Percentiles rank a stretch among this genome's conserved stretches.
Conservation (phyloP, 2,888 invertebrate species). For the Scaptodrosophila latifasciaeformis region DNA sequence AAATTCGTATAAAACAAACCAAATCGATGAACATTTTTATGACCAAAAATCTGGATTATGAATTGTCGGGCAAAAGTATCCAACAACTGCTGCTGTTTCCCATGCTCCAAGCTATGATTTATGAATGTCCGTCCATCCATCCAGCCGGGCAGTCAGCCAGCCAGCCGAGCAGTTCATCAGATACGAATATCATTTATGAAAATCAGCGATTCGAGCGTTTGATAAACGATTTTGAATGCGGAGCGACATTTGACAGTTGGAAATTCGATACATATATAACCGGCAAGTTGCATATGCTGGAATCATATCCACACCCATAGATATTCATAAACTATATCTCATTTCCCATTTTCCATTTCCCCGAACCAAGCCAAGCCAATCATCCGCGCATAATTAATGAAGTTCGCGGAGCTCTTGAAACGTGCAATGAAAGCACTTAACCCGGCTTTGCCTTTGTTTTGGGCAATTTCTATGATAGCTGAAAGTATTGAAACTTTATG, state of each 20-base stretch:
- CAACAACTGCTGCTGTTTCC: slow-evolving; percentile 33
- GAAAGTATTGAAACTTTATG: slow-evolving; percentile 54
- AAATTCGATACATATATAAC: slow-evolving; percentile 14
- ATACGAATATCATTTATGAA: slow-evolving; percentile 30
- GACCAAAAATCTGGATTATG: neutral
- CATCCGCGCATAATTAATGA: slow-evolving; percentile 36
- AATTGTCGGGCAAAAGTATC: slow-evolving; percentile 36
- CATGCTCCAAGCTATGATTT: slow-evolving; percentile 40
- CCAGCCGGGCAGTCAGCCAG: too few species aligned
- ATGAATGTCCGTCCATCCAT: neutral
- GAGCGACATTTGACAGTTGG: slow-evolving; percentile 53
- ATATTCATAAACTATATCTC: too few species aligned
- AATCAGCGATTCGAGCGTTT: slow-evolving; percentile 35
- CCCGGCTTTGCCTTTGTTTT: slow-evolving; percentile 9
- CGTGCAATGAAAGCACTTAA: slow-evolving; percentile 34
- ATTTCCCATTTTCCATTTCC: too few species aligned
- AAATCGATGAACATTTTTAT: neutral
- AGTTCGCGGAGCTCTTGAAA: slow-evolving; percentile 13
- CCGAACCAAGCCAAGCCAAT: too few species aligned
- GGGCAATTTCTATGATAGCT: slow-evolving; percentile 9
- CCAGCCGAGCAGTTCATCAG: too few species aligned
- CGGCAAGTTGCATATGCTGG: slow-evolving; percentile 9
- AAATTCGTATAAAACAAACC: neutral
- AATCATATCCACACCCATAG: slow-evolving; percentile 13
- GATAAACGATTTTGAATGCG: slow-evolving; percentile 52